phyloP scores from a whole-genome alignment of 2,888 invertebrate genomes.

The Hyposoter dolosus region DNA sequence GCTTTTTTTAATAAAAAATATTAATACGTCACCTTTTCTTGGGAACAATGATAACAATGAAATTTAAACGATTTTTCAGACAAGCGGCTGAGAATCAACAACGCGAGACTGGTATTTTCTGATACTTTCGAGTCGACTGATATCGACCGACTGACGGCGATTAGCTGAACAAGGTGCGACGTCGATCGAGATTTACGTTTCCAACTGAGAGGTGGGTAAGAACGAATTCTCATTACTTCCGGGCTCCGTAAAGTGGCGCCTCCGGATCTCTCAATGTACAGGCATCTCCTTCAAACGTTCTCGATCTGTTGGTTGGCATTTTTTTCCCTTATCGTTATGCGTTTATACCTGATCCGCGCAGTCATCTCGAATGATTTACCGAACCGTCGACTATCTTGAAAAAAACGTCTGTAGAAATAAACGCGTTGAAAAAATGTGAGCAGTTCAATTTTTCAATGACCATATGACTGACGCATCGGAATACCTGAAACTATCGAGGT shows the following conservation, averaged over 20 bases:
- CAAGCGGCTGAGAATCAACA: background rate
- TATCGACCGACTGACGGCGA: constrained; percentile 1
- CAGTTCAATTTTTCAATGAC: background rate
- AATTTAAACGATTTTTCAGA: background rate
- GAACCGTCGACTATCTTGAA: background rate
- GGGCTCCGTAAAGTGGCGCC: constrained; percentile 60
- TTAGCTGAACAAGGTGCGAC: background rate
- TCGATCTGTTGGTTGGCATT: background rate
- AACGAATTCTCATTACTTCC: background rate
- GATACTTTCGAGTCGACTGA: constrained; percentile 12
- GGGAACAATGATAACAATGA: background rate
- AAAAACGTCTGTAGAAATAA: background rate
- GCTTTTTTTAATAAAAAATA: background rate
- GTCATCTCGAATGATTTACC: constrained; percentile 7
- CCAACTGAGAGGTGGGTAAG: background rate
- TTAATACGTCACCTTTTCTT: constrained; percentile 14
- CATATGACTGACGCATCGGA: background rate
- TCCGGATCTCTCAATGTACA: background rate
- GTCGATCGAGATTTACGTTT: background rate
- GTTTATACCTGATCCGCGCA: background rate
- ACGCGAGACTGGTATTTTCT: constrained; percentile 14
- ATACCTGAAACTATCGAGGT: background rate
- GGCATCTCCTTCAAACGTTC: background rate
- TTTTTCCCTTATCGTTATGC: constrained; percentile 1
- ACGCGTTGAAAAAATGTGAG: background rate